A percentile compares a stretch with the other conserved stretches of the same genome.
Conservation (phyloP, 2,888 invertebrate genomes). For the Ellobium chinense region DNA sequence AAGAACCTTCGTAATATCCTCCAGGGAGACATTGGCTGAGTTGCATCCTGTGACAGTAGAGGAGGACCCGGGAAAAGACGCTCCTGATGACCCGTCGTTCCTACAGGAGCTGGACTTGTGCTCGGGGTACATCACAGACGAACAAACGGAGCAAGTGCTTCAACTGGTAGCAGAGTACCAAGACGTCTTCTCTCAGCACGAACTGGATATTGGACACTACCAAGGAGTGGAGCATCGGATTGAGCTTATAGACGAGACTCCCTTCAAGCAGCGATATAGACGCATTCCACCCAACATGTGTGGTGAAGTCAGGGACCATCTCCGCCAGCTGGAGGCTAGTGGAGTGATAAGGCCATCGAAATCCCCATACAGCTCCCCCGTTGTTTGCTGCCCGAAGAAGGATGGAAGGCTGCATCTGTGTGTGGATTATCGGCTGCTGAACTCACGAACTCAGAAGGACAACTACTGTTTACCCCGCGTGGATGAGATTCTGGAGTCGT, state of each 20-base stretch:
- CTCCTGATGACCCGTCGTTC: not conserved
- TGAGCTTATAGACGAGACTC: no score
- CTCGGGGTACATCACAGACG: not conserved
- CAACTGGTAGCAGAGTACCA: not conserved
- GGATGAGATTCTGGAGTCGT: conserved; percentile 51
- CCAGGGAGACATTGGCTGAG: not conserved
- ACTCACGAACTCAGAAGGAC: conserved; percentile 52
- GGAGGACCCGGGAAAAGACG: not conserved
- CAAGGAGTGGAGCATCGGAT: no score
- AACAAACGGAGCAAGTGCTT: not conserved
- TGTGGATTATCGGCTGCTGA: conserved; percentile 49
- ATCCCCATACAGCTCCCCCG: conserved; percentile 50
- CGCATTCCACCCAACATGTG: conserved; percentile 56
- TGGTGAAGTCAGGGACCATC: conserved; percentile 51
- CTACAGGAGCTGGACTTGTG: not conserved
- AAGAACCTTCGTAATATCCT: not conserved
- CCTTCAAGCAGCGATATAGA: no score
- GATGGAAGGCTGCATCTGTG: conserved; percentile 51
- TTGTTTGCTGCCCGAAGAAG: conserved; percentile 51
- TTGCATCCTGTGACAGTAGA: not conserved
- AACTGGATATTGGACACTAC: not conserved
- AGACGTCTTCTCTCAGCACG: not conserved
- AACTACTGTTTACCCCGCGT: conserved; percentile 51
- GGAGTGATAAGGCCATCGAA: conserved; percentile 51
- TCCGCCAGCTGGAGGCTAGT: conserved; percentile 50